Base-by-base conservation (phyloP, 2,113 vertebrate species). In the Ramphastos sulfuratus region DNA sequence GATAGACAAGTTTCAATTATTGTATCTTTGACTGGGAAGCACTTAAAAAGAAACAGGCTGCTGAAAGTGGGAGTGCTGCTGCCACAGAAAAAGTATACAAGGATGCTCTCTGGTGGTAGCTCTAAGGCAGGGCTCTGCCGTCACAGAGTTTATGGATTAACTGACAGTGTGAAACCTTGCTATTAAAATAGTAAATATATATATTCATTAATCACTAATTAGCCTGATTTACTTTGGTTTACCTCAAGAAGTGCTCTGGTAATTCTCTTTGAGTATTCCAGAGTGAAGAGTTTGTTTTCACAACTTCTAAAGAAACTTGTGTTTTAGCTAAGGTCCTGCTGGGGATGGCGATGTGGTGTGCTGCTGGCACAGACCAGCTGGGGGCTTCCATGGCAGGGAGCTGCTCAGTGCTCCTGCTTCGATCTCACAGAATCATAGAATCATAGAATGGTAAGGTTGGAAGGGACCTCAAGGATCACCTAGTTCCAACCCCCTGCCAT, bases 1-100 rank as follows among this genome's bases (percentile, higher is more conserved):
- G 94, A 97, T 96, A 89, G 92, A 95, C 96, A 96, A 85, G 89
- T 97, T 96, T 87, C 93, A 97, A 96, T 97, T 91, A 94, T 89
- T 96, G 58, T 74, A 95, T 94, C 89, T 96, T 83, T 81, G 61
- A 81, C 87, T 94, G 75, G 80, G 87, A 76, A 82, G 84, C 83
- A 74, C 92, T 89, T 80, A 48, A 82, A 79, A 75, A 89, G 85
- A 94, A 93, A 93, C 82, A 88, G 85, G 61, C 61, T 88, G 71
- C 20, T 87, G 77, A 92, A 86, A 69, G 84, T 76, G 80, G 35
- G 82, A 1, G 25, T 6, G 81, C 71, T 75, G 11, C 37, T 90
- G 21, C 42, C 64, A 35, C 90, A 59, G 95, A 96, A 95, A 97
- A 92, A 93, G 74, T 71, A 92, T 96, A 93, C 95, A 97, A 97